Percentiles rank a stretch among this genome's conserved stretches.
Evolutionary conservation across 1,140 invertebrate genomes (phyloP).

Genomic region (Bilobella aurantiaca): DNA sequence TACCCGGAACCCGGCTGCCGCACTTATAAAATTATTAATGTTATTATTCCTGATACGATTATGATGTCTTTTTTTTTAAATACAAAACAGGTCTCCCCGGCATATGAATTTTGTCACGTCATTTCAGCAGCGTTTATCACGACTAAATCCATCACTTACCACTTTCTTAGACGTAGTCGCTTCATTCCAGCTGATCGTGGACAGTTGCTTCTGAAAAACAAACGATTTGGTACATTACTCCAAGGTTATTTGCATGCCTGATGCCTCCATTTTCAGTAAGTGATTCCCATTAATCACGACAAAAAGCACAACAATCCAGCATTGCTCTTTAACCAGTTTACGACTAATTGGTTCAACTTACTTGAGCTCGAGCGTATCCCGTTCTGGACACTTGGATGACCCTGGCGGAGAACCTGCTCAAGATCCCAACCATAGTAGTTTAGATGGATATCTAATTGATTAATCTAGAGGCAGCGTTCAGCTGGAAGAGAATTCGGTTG

Average conservation of each 20-base stretch:
- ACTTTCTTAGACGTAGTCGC: conserved; percentile 29
- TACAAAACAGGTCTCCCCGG: no score
- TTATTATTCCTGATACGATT: no score
- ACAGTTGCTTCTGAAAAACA: conserved; percentile 21
- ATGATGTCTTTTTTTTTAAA: no score
- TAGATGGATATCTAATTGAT: no score
- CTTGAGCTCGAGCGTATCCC: conserved; percentile 18
- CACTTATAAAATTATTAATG: no score
- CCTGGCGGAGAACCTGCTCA: conserved; percentile 21
- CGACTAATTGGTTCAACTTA: neutral
- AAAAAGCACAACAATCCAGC: neutral
- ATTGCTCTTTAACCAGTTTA: neutral
- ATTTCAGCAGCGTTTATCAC: no score
- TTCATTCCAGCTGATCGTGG: conserved; percentile 21
- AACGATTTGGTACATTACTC: neutral
- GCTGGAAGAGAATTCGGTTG: no score
- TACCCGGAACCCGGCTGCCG: no score
- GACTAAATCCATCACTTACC: conserved; percentile 23
- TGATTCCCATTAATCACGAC: neutral
- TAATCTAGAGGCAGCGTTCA: no score
- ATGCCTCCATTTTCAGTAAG: neutral
- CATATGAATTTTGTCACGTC: no score
- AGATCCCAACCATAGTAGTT: conserved; percentile 26
- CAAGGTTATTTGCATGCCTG: neutral
- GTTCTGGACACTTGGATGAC: conserved; percentile 25